Percentiles rank a stretch among this genome's conserved stretches.
These are phyloP conservation scores for Bucorvus abyssinicus DNA, from an alignment of 2,797 vertebrate species.

Conservation along the genomic window DNA sequence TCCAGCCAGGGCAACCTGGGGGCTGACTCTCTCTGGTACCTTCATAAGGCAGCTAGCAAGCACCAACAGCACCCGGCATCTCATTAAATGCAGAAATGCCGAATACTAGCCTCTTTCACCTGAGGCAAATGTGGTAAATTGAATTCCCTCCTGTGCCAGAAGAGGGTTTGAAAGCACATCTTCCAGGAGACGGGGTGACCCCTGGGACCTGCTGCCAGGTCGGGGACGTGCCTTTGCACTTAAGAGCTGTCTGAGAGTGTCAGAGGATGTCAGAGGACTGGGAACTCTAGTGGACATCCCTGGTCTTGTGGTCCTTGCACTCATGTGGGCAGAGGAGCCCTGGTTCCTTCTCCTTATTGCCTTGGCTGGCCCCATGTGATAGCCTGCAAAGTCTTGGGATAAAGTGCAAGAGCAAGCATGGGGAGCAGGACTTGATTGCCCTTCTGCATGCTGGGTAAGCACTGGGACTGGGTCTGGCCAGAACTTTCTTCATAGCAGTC, in stretches of 20 bases:
- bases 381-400: neutral
- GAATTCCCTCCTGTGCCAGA: neutral
- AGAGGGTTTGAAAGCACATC: neutral
- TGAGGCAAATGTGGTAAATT: neutral
- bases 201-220: neutral
- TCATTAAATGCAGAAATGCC: neutral
- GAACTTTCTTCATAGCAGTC: neutral
- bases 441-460: neutral
- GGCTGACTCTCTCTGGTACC: neutral
- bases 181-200: neutral
- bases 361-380: neutral
- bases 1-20: neutral
- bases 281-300: neutral
- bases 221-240: fast-evolving
- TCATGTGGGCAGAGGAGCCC: neutral
- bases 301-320: neutral
- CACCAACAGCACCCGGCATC: neutral
- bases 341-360: neutral
- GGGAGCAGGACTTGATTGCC: fast-evolving
- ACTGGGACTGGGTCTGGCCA: neutral
- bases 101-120: neutral
- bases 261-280: neutral
- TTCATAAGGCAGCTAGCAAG: fast-evolving
- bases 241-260: neutral
- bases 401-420: neutral